Percentiles rank a stretch among this genome's conserved stretches.
Conservation (phyloP, 1,140 invertebrate genomes). For the Eumeta japonica region DNA sequence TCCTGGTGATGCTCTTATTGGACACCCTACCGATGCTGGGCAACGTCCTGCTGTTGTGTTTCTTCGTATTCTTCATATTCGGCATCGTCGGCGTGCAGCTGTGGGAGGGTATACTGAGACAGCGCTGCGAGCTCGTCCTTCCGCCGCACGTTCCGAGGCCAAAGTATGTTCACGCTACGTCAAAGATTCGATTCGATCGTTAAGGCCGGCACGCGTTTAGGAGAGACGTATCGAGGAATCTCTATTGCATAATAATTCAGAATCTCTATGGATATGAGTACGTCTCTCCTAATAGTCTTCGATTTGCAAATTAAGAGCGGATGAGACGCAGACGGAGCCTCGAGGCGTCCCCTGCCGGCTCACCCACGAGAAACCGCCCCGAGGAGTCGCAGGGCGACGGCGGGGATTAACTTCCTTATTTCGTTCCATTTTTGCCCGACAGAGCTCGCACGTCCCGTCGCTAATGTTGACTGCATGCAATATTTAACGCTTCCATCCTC, state of each 20-base stretch:
- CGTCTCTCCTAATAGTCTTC: too few relatives aligned
- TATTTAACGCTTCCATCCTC: slow-evolving; percentile 50
- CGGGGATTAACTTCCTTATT: slow-evolving; percentile 34
- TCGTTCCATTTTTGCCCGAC: slow-evolving; percentile 41
- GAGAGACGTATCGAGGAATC: too few relatives aligned
- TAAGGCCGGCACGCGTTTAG: too few relatives aligned
- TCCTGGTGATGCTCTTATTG: slow-evolving; percentile 96
- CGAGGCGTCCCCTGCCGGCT: too few relatives aligned
- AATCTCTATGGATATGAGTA: too few relatives aligned
- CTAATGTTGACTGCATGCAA: slow-evolving; percentile 56
- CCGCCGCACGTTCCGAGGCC: slow-evolving; percentile 68
- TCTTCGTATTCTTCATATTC: slow-evolving; percentile 99
- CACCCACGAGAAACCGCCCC: too few relatives aligned
- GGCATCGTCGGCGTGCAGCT: slow-evolving; percentile 99
- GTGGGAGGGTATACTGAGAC: slow-evolving; percentile 95
- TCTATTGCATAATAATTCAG: too few relatives aligned
- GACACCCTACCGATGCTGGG: slow-evolving; percentile 99
- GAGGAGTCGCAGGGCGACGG: too few relatives aligned
- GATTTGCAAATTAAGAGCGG: too few relatives aligned
- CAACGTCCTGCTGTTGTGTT: slow-evolving; percentile 96
- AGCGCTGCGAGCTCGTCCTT: slow-evolving; percentile 84
- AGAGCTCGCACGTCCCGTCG: slow-evolving; percentile 47
- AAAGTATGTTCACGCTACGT: too few relatives aligned
- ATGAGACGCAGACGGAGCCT: too few relatives aligned
- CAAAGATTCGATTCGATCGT: too few relatives aligned